Conservation (phyloP, 2,113 vertebrate genomes). For the Paramormyrops kingsleyae region DNA sequence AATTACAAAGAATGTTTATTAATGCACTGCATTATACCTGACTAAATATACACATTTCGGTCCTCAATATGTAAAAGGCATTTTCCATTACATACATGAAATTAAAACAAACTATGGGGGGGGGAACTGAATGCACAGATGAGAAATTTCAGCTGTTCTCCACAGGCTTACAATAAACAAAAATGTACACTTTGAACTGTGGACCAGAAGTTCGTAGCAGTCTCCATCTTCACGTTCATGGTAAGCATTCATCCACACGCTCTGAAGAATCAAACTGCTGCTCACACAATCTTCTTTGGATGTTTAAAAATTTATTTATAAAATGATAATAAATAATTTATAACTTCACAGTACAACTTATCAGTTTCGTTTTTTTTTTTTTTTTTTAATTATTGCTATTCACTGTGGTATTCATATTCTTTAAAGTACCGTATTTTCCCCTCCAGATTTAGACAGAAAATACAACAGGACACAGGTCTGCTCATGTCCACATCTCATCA, state of each 20-base stretch:
- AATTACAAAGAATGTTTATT: slow-evolving; percentile 19
- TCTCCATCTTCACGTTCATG: background rate
- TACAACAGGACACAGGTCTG: background rate
- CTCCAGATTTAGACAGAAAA: background rate
- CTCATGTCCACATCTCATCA: background rate
- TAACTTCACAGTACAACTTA: slow-evolving; percentile 57
- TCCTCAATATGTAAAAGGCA: slow-evolving; percentile 44
- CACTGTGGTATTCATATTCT: background rate
- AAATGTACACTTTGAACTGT: background rate
- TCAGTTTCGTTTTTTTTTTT: slow-evolving; percentile 44
- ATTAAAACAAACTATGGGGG: slow-evolving; percentile 6
- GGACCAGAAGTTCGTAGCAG: background rate
- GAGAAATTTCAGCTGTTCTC: slow-evolving; percentile 2
- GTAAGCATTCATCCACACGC: background rate
- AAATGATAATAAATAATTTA: slow-evolving; percentile 64
- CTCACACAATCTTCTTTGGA: slow-evolving; percentile 23
- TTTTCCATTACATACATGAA: slow-evolving; percentile 34
- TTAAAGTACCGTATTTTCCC: background rate
- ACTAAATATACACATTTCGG: slow-evolving; percentile 46
- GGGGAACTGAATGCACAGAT: slow-evolving; percentile 25
- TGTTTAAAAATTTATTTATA: slow-evolving; percentile 20
- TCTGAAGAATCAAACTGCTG: slow-evolving; percentile 22
- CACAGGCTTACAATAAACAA: background rate
- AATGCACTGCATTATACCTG: slow-evolving; percentile 53
- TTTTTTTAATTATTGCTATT: slow-evolving; percentile 9